A percentile compares a stretch with the other conserved stretches of the same genome.
These are phyloP conservation scores for Ommatoiulus sabulosus DNA, from an alignment of 2,888 invertebrate species.

Conservation along the genomic window DNA sequence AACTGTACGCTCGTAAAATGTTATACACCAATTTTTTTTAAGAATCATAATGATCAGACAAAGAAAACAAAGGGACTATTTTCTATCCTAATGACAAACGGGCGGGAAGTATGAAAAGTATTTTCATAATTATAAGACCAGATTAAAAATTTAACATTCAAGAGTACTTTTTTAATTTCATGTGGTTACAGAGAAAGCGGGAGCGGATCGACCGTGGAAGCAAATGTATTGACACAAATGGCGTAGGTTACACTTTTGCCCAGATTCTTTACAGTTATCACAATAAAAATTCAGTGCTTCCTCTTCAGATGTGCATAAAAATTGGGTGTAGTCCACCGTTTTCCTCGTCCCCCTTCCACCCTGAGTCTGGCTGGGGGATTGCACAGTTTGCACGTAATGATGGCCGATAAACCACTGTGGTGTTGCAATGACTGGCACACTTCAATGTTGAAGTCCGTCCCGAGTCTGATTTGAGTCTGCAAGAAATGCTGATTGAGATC, in stretches of 20 bases:
- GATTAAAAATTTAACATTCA: no score
- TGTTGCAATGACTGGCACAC: background rate
- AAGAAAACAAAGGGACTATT: no score
- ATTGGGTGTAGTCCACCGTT: background rate
- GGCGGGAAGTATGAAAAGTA: no score
- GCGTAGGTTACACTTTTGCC: no score
- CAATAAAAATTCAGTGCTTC: background rate
- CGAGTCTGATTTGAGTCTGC: background rate
- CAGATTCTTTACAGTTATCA: no score
- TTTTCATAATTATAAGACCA: no score
- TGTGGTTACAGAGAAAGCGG: background rate
- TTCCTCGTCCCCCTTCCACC: constrained; percentile 26
- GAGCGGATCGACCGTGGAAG: background rate
- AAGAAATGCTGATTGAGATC: background rate
- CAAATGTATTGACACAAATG: no score
- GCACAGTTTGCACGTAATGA: constrained; percentile 42
- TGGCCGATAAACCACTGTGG: background rate
- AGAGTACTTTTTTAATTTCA: background rate
- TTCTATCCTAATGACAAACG: no score
- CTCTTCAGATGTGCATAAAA: constrained; percentile 35
- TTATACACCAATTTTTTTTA: no score
- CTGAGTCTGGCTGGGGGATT: constrained; percentile 8
- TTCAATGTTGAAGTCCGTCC: constrained; percentile 1
- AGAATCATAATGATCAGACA: no score
- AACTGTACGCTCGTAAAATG: no score